Conservation (phyloP, 2,888 invertebrate species). For the Tipula unca region DNA sequence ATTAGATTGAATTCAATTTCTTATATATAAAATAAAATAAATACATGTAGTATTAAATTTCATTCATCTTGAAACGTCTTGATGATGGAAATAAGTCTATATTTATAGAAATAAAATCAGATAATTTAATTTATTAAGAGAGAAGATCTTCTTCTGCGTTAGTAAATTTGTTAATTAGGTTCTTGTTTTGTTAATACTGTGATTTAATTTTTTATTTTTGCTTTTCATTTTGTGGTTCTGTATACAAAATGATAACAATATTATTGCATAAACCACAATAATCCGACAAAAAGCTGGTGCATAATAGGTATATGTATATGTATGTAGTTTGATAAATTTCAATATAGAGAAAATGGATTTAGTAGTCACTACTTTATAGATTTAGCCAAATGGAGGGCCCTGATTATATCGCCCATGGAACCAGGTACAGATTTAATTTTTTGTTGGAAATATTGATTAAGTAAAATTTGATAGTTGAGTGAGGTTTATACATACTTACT, state of each 20-base stretch:
- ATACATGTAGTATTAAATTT: background rate
- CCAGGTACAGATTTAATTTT: no score
- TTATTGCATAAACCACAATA: background rate
- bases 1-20: background rate
- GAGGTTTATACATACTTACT: no score
- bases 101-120: background rate
- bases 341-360: no score
- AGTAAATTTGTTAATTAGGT: background rate
- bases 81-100: background rate
- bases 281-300: background rate
- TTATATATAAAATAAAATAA: background rate
- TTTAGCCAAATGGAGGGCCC: no score
- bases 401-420: no score
- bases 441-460: no score
- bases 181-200: background rate
- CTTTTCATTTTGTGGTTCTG: background rate
- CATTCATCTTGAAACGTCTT: background rate
- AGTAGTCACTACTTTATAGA: no score
- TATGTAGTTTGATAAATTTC: no score
- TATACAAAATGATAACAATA: background rate
- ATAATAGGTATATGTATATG: no score
- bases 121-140: slow-evolving; percentile 8
- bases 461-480: no score
- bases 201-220: background rate
- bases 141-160: background rate